Evolutionary conservation across 2,888 invertebrate species (phyloP).

Genomic region (Slavum lentiscoides): DNA sequence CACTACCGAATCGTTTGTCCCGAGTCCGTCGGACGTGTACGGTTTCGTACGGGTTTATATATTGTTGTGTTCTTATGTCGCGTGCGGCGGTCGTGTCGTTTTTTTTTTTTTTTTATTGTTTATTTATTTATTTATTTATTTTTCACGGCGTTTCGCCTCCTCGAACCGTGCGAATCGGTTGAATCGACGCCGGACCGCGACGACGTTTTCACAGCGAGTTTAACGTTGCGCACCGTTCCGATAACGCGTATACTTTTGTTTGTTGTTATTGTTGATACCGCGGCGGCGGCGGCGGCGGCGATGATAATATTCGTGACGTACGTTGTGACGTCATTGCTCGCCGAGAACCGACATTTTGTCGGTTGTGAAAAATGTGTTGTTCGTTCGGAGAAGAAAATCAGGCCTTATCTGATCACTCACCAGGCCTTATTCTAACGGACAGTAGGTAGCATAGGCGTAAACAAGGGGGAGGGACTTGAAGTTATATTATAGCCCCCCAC

Average conservation of each 20-base stretch:
- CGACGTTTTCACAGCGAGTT: background rate
- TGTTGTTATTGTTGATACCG: background rate
- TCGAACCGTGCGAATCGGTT: background rate
- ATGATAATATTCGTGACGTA: background rate
- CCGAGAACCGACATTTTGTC: no score
- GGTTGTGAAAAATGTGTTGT: no score
- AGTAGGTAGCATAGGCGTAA: no score
- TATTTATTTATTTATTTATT: background rate
- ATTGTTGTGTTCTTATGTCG: no score
- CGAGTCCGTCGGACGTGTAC: background rate
- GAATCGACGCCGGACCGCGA: constrained; percentile 5
- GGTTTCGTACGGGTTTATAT: background rate
- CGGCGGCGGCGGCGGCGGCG: background rate
- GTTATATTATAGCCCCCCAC: no score
- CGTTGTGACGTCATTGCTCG: no score
- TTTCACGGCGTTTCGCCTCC: constrained; percentile 36
- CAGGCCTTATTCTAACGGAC: no score
- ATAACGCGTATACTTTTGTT: background rate
- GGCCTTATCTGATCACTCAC: no score
- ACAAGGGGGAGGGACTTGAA: no score
- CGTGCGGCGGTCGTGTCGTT: constrained; percentile 6
- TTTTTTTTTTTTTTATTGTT: constrained; percentile 3
- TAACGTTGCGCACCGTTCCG: constrained; percentile 23
- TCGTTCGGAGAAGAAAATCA: no score
- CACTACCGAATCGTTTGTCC: no score